Evolutionary conservation across 2,797 vertebrate species (phyloP), one percentile per base, ranked within the genome.

Genomic region (Artibeus lituratus): DNA sequence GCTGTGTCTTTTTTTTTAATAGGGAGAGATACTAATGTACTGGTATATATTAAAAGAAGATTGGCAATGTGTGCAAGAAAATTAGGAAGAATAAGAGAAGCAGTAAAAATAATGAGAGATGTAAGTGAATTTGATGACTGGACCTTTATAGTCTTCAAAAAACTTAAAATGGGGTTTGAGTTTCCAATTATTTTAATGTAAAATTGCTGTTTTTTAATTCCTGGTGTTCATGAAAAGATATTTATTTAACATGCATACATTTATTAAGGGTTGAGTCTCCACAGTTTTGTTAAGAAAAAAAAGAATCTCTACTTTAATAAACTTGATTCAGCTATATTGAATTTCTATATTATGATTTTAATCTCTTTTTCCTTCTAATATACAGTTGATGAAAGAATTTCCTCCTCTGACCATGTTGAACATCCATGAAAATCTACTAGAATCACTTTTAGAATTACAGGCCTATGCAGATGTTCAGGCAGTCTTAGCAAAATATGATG

Each of bases 71-170:
- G 99, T 98, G 99, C 99, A 53, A 99, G 99, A 89, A 99, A 99
- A 96, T 98, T 99, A 97, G 99, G 99, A 87, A 99, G 99, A 96
- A 99, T 99, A 97, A 99, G 99, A 98, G 99, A 99, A 98, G 99
- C 99, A 32, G 99, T 99, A 84, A 99, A 99, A 98, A 99, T 99
- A 99, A 99, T 99, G 99, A 99, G 99, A 99, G 99, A 99, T 98
- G 99, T 99, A 98, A 99, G 99, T 99, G 95, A 91, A 82, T 87
- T 94, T 74, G 4, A 73, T 69, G 84, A 74, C 37, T 84, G n/a
- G 37, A 55, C 22, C 51, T 62, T 90, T 84, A 53, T 78, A 67
- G 93, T 94, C 22, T 84, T 80, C 26, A 8, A 59, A 47, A 90
- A 95, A 84, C 26, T 91, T 51, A 96, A 96, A 91, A 69, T 95